Conservation (phyloP, 37 sponge, comb jelly and placozoan species). For the Corticium candelabrum region DNA sequence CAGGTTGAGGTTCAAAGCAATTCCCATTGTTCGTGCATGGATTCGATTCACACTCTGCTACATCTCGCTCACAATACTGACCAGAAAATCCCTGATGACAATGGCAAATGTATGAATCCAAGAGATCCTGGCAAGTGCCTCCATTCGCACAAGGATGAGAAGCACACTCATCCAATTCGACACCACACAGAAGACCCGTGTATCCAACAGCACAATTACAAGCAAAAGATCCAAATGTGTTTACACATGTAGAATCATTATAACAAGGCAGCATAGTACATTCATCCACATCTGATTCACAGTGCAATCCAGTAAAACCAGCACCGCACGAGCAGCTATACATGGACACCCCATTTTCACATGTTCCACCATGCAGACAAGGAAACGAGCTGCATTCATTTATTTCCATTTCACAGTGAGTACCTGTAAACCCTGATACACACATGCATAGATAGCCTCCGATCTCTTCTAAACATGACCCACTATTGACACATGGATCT, state of each 20-base stretch:
- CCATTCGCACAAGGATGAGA: not conserved
- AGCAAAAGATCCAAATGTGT: not conserved
- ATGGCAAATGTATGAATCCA: not conserved
- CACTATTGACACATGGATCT: not conserved
- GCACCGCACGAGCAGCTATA: not conserved
- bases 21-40: not conserved
- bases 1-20: not conserved
- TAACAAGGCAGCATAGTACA: conserved; percentile 2
- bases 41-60: not conserved
- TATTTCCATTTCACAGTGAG: not conserved
- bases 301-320: not conserved
- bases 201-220: not conserved
- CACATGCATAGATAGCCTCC: not conserved
- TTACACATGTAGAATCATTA: not conserved
- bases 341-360: no score
- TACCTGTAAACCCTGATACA: not conserved
- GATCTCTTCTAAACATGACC: not conserved
- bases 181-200: not conserved
- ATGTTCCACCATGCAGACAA: not conserved
- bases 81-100: not conserved
- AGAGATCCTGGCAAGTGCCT: not conserved
- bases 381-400: not conserved
- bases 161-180: not conserved
- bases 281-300: conserved; percentile 12
- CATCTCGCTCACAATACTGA: not conserved